Percentiles rank a stretch among this genome's conserved stretches.
phyloP scores from a whole-genome alignment of 2,113 vertebrate species.

The Hypocryptadius cinnamomeus region DNA sequence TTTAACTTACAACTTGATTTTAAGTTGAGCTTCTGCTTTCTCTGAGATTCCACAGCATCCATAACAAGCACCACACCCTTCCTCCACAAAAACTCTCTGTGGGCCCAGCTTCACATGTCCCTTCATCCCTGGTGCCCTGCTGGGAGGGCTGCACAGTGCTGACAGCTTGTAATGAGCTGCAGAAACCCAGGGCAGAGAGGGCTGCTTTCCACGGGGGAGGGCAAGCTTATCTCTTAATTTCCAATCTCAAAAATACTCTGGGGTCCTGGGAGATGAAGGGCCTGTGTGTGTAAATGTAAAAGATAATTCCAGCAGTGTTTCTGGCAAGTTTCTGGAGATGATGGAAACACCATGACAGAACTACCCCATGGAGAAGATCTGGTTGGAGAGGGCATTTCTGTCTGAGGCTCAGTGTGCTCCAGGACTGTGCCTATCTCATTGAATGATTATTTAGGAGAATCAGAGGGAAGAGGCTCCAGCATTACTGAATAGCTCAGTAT shows the following conservation, averaged over 20 bases:
- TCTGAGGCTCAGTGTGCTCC: not conserved
- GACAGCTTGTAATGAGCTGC: constrained; percentile 49
- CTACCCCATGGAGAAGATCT: not conserved
- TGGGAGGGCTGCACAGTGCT: not conserved
- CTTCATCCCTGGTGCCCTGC: not conserved
- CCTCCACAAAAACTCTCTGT: not conserved
- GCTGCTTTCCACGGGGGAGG: not conserved
- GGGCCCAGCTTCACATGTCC: not conserved
- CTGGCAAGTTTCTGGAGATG: not conserved
- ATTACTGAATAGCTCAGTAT: not conserved
- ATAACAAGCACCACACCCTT: not conserved
- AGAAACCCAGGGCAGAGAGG: constrained; percentile 10
- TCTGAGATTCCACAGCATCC: not conserved
- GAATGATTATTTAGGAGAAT: not conserved
- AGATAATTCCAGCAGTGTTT: not conserved
- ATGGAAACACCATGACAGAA: not conserved
- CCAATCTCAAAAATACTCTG: not conserved
- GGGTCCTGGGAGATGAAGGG: not conserved
- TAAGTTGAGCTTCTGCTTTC: not conserved
- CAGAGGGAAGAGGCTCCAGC: not conserved
- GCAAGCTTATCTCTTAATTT: constrained; percentile 29
- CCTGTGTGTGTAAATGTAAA: not conserved
- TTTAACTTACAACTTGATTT: not conserved
- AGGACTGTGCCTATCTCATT: not conserved
- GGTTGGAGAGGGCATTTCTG: not conserved